Base-by-base conservation (phyloP, 2,888 invertebrate species). In the Perdita meconis region DNA sequence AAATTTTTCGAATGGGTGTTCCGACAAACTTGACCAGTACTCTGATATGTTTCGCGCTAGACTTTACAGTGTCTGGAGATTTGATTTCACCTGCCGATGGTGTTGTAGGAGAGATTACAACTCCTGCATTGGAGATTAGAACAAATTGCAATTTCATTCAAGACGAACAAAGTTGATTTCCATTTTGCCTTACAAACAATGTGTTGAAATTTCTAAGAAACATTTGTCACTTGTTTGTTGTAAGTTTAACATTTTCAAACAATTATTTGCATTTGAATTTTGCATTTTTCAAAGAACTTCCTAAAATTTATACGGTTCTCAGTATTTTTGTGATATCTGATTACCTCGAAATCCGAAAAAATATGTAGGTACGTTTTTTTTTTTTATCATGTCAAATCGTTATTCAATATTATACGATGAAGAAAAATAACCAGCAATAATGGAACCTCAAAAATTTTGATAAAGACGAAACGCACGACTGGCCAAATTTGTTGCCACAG, bases 11-110 rank as follows among this genome's bases (percentile, higher is more conserved):
- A 79, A 63, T 77, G 68, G 72, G 70, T 80, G 83, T 81, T 77
- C 73, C 53, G 69, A 79, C 81, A 63, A 78, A 82, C 76, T 81
- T 82, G 81, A 82, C 82, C 83, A 83, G 80, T 78, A 73, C 69
- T 73, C 68, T 73, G 44, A 67, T 59, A 82, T 64, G 67, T 81
- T 82, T 82, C 76, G 69, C 79, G 73, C 67, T 70, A 53, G 63
- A 63, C 34, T 67, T 67, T 36, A 78, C 34, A 6, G 34, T 30
- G 51, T 34, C 24, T 36, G 16, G 61, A 13, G n/a, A 30, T 42
- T 22, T 1, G 12, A 19, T 30, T 44, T 24, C 10, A 19, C 57
- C 38, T 13, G 8, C n/a, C 26, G 30, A 1, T 19, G 22, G 19
- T 42, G 56, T 59, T 42, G 42, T 26, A 42, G 30, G 63, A 71